phyloP scores from a whole-genome alignment of 2,797 vertebrate genomes.

The Gymnoscopelus microlampas region DNA sequence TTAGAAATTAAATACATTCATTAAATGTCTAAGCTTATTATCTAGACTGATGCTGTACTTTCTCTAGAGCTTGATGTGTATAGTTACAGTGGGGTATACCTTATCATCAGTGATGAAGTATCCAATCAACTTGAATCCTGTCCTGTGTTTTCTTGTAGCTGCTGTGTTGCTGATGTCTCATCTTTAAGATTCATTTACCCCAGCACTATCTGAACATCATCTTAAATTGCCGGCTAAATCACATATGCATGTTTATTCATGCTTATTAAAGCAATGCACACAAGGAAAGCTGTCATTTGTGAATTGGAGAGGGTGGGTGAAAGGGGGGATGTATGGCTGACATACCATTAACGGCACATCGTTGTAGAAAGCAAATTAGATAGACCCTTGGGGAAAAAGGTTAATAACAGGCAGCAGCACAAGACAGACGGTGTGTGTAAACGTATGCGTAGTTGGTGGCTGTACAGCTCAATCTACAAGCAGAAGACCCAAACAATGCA shows the following conservation, averaged over 20 bases:
- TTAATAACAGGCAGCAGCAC: constrained; percentile 20
- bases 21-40: constrained; percentile 27
- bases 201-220: no score
- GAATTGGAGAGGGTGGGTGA: constrained; percentile 19
- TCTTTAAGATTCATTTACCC: constrained; percentile 24
- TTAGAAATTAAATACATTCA: constrained; percentile 41
- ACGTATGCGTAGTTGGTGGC: no score
- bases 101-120: no score
- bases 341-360: constrained; percentile 40
- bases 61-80: constrained; percentile 25
- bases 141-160: constrained; percentile 8
- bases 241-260: constrained; percentile 61
- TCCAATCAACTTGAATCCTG: neutral
- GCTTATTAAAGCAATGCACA: constrained; percentile 63
- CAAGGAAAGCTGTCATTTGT: constrained; percentile 48
- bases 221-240: constrained; percentile 35
- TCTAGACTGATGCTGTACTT: constrained; percentile 27
- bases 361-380: constrained; percentile 30
- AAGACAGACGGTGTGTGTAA: neutral
- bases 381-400: constrained; percentile 28
- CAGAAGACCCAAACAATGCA: no score
- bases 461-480: no score
- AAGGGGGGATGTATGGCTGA: constrained; percentile 47
- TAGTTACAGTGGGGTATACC: no score
- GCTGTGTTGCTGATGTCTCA: constrained; percentile 15